Conservation (phyloP, 2,888 invertebrate genomes). For the Patella caerulea region DNA sequence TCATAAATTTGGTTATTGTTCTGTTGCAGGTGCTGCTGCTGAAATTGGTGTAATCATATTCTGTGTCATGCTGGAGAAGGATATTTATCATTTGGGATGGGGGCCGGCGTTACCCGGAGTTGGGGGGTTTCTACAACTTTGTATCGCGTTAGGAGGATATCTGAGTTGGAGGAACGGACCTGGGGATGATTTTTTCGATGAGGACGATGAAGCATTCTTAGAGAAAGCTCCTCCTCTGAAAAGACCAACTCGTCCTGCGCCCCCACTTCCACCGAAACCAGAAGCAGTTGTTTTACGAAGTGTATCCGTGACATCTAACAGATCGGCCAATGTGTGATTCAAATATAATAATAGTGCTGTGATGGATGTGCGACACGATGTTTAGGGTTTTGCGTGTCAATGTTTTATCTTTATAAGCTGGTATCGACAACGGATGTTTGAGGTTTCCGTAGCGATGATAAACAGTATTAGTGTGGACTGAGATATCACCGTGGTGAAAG, state of each 20-base stretch:
- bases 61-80: slow-evolving; percentile 40
- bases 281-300: not conserved
- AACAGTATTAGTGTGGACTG: no score
- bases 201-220: slow-evolving; percentile 10
- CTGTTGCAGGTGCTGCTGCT: slow-evolving; percentile 35
- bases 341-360: no score
- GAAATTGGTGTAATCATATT: slow-evolving; percentile 40
- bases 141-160: slow-evolving; percentile 41
- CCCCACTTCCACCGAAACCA: not conserved
- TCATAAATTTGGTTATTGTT: no score
- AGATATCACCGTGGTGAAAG: no score
- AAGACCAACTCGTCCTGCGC: not conserved
- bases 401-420: no score
- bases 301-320: not conserved
- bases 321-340: no score
- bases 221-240: not conserved
- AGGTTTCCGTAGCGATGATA: no score
- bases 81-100: slow-evolving; percentile 36
- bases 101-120: slow-evolving; percentile 39
- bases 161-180: slow-evolving; percentile 40
- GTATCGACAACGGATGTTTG: no score
- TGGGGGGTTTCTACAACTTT: slow-evolving; percentile 36
- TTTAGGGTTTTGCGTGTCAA: no score
- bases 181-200: slow-evolving; percentile 33
- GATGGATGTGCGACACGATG: no score